These are phyloP conservation scores for Petrosia ficiformis DNA, from an alignment of 37 sponge, comb jelly and placozoan species.

Conservation along the genomic window DNA sequence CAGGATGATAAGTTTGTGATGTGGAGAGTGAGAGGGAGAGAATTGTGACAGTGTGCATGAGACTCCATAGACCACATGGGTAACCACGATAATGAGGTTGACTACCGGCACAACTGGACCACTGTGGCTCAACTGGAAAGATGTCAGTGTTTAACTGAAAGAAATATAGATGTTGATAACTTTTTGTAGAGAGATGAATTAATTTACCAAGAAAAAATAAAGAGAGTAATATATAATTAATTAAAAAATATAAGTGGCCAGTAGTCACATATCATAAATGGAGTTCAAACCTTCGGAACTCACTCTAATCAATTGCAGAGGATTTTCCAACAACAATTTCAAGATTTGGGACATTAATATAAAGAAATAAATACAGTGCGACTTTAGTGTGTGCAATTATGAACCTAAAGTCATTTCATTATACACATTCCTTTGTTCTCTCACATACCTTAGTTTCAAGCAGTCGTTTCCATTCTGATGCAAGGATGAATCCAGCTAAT, in stretches of 20 bases:
- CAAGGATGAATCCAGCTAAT: conserved; percentile 39
- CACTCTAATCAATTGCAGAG: no score
- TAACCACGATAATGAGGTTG: conserved; percentile 79
- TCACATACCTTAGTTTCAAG: conserved; percentile 49
- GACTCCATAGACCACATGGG: conserved; percentile 92
- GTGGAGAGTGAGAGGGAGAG: conserved; percentile 42
- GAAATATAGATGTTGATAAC: not conserved
- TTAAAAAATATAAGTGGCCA: not conserved
- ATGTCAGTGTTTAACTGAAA: conserved; percentile 32
- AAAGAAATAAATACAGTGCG: no score
- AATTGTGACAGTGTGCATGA: conserved; percentile 80
- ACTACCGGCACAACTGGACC: conserved; percentile 81
- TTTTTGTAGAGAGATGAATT: not conserved
- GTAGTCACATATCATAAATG: not conserved
- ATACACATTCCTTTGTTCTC: no score
- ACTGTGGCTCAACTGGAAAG: conserved; percentile 53
- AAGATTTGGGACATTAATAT: not conserved
- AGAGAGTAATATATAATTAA: not conserved
- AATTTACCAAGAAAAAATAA: no score
- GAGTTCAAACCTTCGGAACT: no score
- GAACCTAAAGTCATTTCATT: no score
- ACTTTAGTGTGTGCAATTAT: no score
- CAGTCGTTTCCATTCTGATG: conserved; percentile 52
- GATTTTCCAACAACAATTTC: no score
- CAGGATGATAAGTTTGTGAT: not conserved